phyloP scores from a whole-genome alignment of 2,113 vertebrate genomes.

The Silurus meridionalis region DNA sequence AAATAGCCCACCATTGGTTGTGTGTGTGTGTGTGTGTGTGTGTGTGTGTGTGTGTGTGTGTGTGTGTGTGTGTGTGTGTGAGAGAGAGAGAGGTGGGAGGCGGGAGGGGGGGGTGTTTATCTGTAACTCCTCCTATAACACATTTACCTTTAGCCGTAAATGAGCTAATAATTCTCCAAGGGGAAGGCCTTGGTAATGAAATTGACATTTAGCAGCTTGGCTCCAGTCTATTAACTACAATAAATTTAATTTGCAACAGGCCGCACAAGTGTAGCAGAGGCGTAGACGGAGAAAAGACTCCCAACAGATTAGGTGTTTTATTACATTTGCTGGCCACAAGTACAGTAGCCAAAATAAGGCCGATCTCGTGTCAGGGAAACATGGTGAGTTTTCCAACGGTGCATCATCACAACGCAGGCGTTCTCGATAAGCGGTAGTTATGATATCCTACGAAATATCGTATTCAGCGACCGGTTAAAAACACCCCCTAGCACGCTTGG shows the following conservation, averaged over 20 bases:
- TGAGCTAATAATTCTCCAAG: constrained; percentile 80
- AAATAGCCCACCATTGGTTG: constrained; percentile 72
- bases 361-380: constrained; percentile 60
- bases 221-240: constrained; percentile 82
- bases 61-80: not conserved
- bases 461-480: too few relatives aligned
- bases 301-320: constrained; percentile 55
- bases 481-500: too few relatives aligned
- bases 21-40: constrained; percentile 57
- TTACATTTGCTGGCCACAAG: constrained; percentile 70
- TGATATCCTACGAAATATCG: too few relatives aligned
- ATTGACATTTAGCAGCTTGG: constrained; percentile 80
- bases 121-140: constrained; percentile 75
- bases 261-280: constrained; percentile 67
- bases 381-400: constrained; percentile 53
- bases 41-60: constrained; percentile 20
- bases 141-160: constrained; percentile 76
- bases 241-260: constrained; percentile 80
- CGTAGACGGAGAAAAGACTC: constrained; percentile 17
- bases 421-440: too few relatives aligned
- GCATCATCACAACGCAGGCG: not conserved
- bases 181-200: constrained; percentile 80
- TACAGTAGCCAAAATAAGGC: constrained; percentile 68
- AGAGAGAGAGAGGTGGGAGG: constrained; percentile 24
- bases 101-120: constrained; percentile 68